These are phyloP conservation scores for Apis dorsata DNA, from an alignment of 1,140 invertebrate genomes.

Conservation along the genomic window DNA sequence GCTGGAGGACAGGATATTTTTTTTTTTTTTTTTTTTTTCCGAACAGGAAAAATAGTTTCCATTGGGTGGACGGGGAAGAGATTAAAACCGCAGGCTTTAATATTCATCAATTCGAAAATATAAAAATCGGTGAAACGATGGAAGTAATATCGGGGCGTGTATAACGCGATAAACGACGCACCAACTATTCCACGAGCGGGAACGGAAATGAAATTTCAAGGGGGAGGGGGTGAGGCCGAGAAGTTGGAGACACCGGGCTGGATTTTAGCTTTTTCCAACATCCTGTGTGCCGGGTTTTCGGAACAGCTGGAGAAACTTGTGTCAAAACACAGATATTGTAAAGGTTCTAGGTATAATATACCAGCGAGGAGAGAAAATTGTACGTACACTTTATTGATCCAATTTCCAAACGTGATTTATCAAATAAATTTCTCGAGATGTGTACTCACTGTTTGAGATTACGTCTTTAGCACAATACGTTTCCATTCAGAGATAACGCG, in stretches of 20 bases:
- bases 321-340: too few relatives aligned
- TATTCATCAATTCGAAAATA: background rate
- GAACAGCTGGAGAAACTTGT: too few relatives aligned
- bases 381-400: too few relatives aligned
- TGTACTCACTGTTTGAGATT: too few relatives aligned
- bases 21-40: too few relatives aligned
- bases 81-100: background rate
- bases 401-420: too few relatives aligned
- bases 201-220: constrained; percentile 44
- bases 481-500: too few relatives aligned
- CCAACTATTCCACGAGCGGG: constrained; percentile 21
- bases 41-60: background rate
- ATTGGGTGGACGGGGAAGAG: background rate
- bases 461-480: too few relatives aligned
- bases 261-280: constrained; percentile 11
- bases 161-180: constrained; percentile 2
- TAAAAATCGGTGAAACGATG: background rate
- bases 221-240: background rate
- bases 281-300: constrained; percentile 6
- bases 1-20: background rate
- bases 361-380: too few relatives aligned
- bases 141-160: background rate
- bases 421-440: too few relatives aligned
- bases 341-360: too few relatives aligned
- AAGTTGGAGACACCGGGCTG: constrained; percentile 10